These are phyloP conservation scores for Eupristina koningsbergeri DNA, from an alignment of 1,140 invertebrate genomes.

Conservation along the genomic window DNA sequence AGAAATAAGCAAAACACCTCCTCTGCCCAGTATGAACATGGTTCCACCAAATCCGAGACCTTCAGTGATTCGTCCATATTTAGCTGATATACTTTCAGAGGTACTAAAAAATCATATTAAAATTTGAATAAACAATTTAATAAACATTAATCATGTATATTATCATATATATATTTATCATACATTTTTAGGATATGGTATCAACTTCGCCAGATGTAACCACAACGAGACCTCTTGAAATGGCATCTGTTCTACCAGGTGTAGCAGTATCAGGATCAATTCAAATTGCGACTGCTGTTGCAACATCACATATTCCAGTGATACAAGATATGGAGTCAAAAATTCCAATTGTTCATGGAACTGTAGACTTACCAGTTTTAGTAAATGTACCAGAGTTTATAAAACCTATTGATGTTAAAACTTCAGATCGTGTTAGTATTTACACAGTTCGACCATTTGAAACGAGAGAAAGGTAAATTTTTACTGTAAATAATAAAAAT, in stretches of 20 bases:
- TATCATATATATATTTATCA: neutral
- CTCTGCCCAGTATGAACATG: constrained; percentile 64
- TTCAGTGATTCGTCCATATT: constrained; percentile 64
- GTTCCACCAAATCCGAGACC: constrained; percentile 66
- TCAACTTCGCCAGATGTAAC: constrained; percentile 62
- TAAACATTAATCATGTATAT: neutral
- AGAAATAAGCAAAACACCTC: constrained; percentile 57
- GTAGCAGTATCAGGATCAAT: constrained; percentile 69
- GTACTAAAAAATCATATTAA: constrained; percentile 53
- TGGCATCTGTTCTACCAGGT: constrained; percentile 63
- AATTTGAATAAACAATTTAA: too few relatives aligned
- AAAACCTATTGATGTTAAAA: constrained; percentile 58
- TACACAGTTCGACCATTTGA: constrained; percentile 69
- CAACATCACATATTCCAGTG: constrained; percentile 69
- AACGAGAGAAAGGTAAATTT: constrained; percentile 63
- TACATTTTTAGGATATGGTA: constrained; percentile 66
- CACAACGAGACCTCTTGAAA: constrained; percentile 60
- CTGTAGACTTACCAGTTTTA: constrained; percentile 68
- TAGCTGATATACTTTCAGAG: constrained; percentile 69
- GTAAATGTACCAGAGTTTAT: constrained; percentile 65
- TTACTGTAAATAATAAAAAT: neutral
- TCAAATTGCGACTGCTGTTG: constrained; percentile 70
- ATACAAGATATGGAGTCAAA: constrained; percentile 70
- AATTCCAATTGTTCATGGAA: constrained; percentile 71
- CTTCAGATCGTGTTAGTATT: constrained; percentile 65